A percentile compares a stretch with the other conserved stretches of the same genome.
Evolutionary conservation across 2,113 vertebrate genomes (phyloP).

Genomic region (Pavo muticus): DNA sequence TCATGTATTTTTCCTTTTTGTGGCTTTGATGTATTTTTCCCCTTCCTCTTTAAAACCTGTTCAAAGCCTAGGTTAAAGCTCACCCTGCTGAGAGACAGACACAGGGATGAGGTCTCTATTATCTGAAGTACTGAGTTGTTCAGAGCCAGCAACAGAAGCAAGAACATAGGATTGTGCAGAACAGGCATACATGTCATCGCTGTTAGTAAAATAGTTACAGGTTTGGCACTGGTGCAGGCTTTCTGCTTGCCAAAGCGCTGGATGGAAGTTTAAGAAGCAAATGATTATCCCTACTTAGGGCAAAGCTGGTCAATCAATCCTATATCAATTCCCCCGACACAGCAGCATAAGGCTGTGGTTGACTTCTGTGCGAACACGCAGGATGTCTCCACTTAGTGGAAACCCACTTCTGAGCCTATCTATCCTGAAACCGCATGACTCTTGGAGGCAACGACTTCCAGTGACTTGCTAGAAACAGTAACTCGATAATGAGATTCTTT

Average conservation of each 20-base stretch:
- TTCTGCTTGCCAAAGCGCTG: slow-evolving; percentile 61
- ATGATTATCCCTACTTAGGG: slow-evolving; percentile 47
- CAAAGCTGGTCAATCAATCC: slow-evolving; percentile 49
- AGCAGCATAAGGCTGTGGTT: not conserved
- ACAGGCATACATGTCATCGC: slow-evolving; percentile 53
- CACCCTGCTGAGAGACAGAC: slow-evolving; percentile 56
- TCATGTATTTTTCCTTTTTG: not conserved
- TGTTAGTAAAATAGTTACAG: slow-evolving; percentile 69
- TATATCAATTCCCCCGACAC: slow-evolving; percentile 33
- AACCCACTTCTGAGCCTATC: not conserved
- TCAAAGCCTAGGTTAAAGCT: slow-evolving; percentile 30
- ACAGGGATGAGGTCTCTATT: slow-evolving; percentile 49
- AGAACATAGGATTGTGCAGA: slow-evolving; percentile 39
- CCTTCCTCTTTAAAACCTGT: not conserved
- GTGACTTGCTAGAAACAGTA: not conserved
- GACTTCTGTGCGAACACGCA: not conserved
- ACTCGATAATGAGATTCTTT: not conserved
- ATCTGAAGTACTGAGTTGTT: slow-evolving; percentile 20
- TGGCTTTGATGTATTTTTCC: not conserved
- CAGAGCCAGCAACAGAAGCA: slow-evolving; percentile 46
- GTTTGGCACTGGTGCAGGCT: slow-evolving; percentile 53
- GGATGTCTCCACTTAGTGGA: slow-evolving; percentile 8
- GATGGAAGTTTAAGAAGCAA: slow-evolving; percentile 67
- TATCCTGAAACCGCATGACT: not conserved
- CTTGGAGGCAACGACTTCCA: not conserved